phyloP scores from a whole-genome alignment of 2,888 invertebrate genomes.

The Pristionchus maxplancki region DNA sequence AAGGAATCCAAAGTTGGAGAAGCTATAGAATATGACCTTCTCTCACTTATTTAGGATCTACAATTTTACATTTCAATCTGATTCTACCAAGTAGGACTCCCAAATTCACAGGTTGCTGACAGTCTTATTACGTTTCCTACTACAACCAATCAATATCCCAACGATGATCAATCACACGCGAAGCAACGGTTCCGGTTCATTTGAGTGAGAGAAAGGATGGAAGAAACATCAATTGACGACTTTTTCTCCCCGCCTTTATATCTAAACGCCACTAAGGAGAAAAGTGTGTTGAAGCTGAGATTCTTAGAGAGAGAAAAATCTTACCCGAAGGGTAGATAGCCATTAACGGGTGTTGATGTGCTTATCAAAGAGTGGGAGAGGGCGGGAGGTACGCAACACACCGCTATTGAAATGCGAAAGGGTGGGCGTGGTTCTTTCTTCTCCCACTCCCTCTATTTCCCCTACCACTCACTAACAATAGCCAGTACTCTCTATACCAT shows the following conservation, averaged over 20 bases:
- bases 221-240: background rate
- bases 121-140: background rate
- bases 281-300: too few species aligned
- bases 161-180: constrained; percentile 18
- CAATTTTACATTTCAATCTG: too few species aligned
- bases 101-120: too few species aligned
- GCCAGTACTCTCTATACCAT: background rate
- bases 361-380: background rate
- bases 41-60: too few species aligned
- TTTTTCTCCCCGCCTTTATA: background rate
- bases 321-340: constrained; percentile 59
- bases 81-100: too few species aligned
- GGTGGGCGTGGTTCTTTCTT: constrained; percentile 36
- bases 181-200: background rate
- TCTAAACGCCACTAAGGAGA: background rate
- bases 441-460: background rate
- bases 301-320: constrained; percentile 34
- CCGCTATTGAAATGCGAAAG: background rate
- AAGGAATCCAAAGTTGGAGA: too few species aligned
- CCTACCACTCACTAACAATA: background rate
- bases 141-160: background rate
- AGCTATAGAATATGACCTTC: too few species aligned
- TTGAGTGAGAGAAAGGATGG: background rate
- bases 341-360: constrained; percentile 47
- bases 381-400: background rate